Conservation (phyloP, 2,797 vertebrate genomes). For the Hephaestus fuliginosus region DNA sequence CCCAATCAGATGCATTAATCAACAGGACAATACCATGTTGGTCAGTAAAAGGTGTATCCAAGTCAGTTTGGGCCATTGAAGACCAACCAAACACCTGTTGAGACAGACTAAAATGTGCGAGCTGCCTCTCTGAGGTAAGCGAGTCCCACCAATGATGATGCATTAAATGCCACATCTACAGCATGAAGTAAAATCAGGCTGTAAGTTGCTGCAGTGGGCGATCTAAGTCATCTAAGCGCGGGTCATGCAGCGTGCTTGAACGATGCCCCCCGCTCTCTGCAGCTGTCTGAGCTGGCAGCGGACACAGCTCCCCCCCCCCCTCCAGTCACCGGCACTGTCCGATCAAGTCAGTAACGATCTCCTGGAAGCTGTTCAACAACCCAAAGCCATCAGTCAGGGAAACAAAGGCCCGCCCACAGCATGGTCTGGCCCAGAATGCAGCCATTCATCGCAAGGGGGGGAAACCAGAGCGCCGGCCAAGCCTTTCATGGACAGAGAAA, state of each 20-base stretch:
- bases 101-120: not conserved
- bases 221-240: constrained; percentile 38
- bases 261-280: constrained; percentile 61
- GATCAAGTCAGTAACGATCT: constrained; percentile 73
- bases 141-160: not conserved
- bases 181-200: constrained; percentile 20
- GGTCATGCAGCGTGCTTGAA: constrained; percentile 36
- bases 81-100: not conserved
- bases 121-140: not conserved
- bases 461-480: constrained; percentile 59
- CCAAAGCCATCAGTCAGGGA: constrained; percentile 61
- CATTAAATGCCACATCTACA: constrained; percentile 41
- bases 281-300: constrained; percentile 74
- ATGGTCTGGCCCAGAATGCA: constrained; percentile 57
- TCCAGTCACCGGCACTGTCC: constrained; percentile 56
- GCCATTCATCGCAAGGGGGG: constrained; percentile 70
- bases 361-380: constrained; percentile 76
- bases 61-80: constrained; percentile 11
- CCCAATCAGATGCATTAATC: constrained; percentile 6
- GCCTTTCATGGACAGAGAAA: constrained; percentile 75
- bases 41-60: constrained; percentile 1
- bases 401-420: constrained; percentile 70
- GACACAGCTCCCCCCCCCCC: constrained; percentile 21
- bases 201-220: constrained; percentile 36
- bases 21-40: not conserved